Conservation (phyloP, 2,888 invertebrate species). For the Chouioia cunea region DNA sequence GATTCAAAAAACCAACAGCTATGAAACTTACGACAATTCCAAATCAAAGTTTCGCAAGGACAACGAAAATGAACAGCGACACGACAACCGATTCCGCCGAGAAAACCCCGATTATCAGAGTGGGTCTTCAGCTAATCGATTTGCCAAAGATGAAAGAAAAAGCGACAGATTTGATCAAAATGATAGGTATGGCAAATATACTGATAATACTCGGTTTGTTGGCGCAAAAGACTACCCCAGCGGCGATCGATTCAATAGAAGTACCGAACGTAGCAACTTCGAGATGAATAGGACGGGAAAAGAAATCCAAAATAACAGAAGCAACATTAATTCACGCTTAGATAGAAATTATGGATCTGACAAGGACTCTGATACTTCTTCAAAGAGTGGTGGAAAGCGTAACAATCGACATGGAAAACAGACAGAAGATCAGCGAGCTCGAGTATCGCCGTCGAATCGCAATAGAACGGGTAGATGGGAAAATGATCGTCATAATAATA, state of each 20-base stretch:
- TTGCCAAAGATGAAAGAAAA: conserved; percentile 48
- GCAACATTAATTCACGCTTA: conserved; percentile 44
- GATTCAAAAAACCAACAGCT: conserved; percentile 18
- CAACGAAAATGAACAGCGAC: conserved; percentile 57
- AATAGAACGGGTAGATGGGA: conserved; percentile 46
- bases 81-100: conserved; percentile 53
- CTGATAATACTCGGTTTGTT: not conserved
- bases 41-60: conserved; percentile 55
- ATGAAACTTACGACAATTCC: conserved; percentile 17
- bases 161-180: conserved; percentile 52
- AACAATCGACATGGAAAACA: conserved; percentile 41
- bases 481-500: conserved; percentile 19
- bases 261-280: conserved; percentile 1
- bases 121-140: conserved; percentile 37
- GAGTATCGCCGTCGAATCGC: conserved; percentile 12
- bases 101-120: conserved; percentile 22
- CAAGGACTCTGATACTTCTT: conserved; percentile 59
- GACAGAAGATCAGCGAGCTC: conserved; percentile 25
- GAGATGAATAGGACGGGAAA: conserved; percentile 9
- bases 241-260: conserved; percentile 36
- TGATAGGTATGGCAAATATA: conserved; percentile 41
- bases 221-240: conserved; percentile 8
- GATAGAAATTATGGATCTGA: conserved; percentile 52
- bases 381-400: conserved; percentile 52
- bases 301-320: conserved; percentile 37